A percentile compares a stretch with the other conserved stretches of the same genome.
Evolutionary conservation across 2,888 invertebrate species (phyloP).

Genomic region (Dyspetes luteomarginatus): DNA sequence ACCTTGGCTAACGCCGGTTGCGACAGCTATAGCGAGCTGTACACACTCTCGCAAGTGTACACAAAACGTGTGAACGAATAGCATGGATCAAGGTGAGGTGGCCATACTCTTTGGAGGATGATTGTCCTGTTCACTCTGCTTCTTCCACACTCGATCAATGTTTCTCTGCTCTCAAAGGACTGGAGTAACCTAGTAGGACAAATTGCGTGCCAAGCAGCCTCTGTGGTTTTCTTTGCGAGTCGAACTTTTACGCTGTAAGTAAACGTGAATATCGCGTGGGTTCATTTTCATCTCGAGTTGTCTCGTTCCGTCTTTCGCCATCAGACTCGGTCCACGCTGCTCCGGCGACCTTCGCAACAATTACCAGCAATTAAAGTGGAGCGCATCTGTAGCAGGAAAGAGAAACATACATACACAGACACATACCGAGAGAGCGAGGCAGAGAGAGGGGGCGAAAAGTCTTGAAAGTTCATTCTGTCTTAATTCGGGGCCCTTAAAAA

Average conservation of each 20-base stretch:
- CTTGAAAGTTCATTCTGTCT: not conserved
- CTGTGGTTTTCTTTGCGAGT: not conserved
- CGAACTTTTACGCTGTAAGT: not conserved
- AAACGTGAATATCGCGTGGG: constrained; percentile 60
- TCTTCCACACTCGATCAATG: not conserved
- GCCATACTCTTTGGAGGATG: constrained; percentile 2
- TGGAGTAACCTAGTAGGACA: too few relatives aligned
- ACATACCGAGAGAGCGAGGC: not conserved
- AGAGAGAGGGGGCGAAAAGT: not conserved
- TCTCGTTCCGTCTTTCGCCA: constrained; percentile 47
- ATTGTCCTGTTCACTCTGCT: not conserved
- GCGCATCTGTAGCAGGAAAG: constrained; percentile 57
- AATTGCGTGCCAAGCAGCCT: too few relatives aligned
- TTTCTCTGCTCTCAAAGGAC: not conserved
- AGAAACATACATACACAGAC: not conserved
- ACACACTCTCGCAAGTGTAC: constrained; percentile 10
- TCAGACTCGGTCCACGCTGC: constrained; percentile 35
- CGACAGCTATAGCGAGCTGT: constrained; percentile 45
- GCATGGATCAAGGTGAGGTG: constrained; percentile 8
- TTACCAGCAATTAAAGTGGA: constrained; percentile 81
- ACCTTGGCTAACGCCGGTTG: constrained; percentile 27
- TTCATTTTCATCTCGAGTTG: constrained; percentile 69
- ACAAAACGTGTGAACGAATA: constrained; percentile 57
- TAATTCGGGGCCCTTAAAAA: not conserved
- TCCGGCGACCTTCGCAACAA: constrained; percentile 81